phyloP scores from a whole-genome alignment of 23 tunicate species.

The Phallusia fumigata region DNA sequence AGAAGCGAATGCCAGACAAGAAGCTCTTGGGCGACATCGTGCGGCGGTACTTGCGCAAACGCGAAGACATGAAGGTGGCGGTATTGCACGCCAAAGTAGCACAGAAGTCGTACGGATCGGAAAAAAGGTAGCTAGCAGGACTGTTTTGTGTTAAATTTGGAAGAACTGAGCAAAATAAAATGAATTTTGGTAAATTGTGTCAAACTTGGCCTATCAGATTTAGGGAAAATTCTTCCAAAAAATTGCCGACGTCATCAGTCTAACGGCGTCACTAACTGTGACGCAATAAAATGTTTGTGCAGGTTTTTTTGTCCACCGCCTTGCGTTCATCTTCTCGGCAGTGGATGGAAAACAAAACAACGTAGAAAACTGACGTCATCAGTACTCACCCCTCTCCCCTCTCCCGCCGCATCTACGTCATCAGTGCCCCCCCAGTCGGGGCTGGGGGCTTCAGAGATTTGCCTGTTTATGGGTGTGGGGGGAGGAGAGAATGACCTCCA shows the following conservation, averaged over 20 bases:
- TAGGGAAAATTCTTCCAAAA: no score
- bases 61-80: constrained; percentile 75
- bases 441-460: constrained; percentile 65
- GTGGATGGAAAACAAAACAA: constrained; percentile 90
- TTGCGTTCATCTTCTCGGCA: constrained; percentile 71
- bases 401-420: constrained; percentile 41
- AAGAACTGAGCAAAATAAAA: no score
- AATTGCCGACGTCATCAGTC: no score
- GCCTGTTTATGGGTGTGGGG: constrained; percentile 82
- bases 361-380: constrained; percentile 69
- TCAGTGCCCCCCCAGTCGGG: constrained; percentile 15
- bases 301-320: constrained; percentile 98
- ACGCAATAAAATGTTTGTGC: background rate
- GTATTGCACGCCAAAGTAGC: constrained; percentile 90
- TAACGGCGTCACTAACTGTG: no score
- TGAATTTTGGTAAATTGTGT: no score
- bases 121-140: constrained; percentile 77
- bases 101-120: constrained; percentile 88
- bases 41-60: constrained; percentile 66
- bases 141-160: background rate
- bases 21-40: constrained; percentile 81
- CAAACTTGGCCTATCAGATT: no score
- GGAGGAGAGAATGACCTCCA: constrained; percentile 72
- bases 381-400: constrained; percentile 58
- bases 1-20: constrained; percentile 57